Evolutionary conservation across 2,113 vertebrate genomes (phyloP), one percentile per base, ranked within the genome.

Genomic region (Lichenostomus cassidix): DNA sequence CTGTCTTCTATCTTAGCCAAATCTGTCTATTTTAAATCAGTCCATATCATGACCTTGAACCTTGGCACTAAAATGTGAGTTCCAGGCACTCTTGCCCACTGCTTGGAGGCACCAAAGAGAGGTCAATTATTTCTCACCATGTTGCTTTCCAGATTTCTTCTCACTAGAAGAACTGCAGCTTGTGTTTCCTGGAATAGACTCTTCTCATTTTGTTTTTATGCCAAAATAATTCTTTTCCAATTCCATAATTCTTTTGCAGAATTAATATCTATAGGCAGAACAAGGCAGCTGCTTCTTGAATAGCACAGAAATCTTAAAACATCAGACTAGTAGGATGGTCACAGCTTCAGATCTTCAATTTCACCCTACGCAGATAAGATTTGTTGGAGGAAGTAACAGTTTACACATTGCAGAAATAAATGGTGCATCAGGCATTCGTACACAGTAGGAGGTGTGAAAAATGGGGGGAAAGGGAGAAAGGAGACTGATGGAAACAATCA

Each of bases 371-470:
- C 55, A 93, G 91, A 89, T 78, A 79, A 95, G 94, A 97, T 96
- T 95, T 96, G 92, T 90, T 92, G 87, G 80, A 97, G 97, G 97
- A 97, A 97, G 93, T 96, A 95, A 92, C 96, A 97, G 97, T 96
- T 97, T 97, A 95, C 94, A 96, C 93, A 65, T 58, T 95, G 87
- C 84, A 97, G 95, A 96, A 96, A 87, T 95, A 94, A 97, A 95
- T 95, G 83, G 92, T 94, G 93, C 92, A 90, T 87, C 87, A 90
- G 91, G 93, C 85, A 0, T 84, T 95, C 89, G 52, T 91, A 77
- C 96, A 97, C 95, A 96, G 96, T 95, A 96, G 96, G 96, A 97
- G 94, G 96, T 97, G 97, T 97, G 96, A 97, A 96, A 97, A 97
- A 92, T 83, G 35, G 83, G 89, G 90, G 75, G 39, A 52, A 46